Evolutionary conservation across 2,888 invertebrate species (phyloP), one percentile per base, ranked within the genome.

Genomic region (Drosophila paracracens): DNA sequence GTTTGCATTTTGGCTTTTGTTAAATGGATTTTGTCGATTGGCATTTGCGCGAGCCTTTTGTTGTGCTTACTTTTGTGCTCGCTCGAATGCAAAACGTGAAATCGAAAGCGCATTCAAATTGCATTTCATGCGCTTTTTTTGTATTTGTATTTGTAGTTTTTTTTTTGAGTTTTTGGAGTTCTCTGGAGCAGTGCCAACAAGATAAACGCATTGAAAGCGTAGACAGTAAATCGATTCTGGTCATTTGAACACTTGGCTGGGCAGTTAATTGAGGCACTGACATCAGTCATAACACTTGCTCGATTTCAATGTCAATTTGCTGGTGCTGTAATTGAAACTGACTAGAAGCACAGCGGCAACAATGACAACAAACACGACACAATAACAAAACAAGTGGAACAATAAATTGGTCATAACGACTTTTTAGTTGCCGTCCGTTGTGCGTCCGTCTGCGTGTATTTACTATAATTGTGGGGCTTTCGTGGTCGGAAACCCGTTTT

Each of bases 401-500:
- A 76, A 76, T 83, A 73, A 88, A 83, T 78, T 76, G 82, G 66
- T 71, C 81, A 77, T 57, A 60, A 72, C 82, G 31, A 80, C 70
- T 72, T 63, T 71, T 67, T 53, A 46, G 63, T 71, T 70, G 53
- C 25, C 25, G 25, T 25, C 27, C 38, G 21, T 40, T 59, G 33
- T 54, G 51, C 38, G 35, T 46, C 25, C 43, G 21, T 46, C 25
- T 27, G 27, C 25, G 38, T 18, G 18, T 40, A 13, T 52, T 48
- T 36, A 36, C 36, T 67, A 29, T 66, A 25, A 21, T 35, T 38
- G 35, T 53, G 36, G 18, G 35, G 51, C 16, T 60, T 51, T 52
- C 29, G n/a, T 40, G 69, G 66, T 40, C 25, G n/a, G 25, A 82
- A 89, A 91, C 90, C 74, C 56, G 91, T 91, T 90, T 91, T 89